Base-by-base conservation (phyloP, 2,797 vertebrate genomes). In the Harpagifer antarcticus region DNA sequence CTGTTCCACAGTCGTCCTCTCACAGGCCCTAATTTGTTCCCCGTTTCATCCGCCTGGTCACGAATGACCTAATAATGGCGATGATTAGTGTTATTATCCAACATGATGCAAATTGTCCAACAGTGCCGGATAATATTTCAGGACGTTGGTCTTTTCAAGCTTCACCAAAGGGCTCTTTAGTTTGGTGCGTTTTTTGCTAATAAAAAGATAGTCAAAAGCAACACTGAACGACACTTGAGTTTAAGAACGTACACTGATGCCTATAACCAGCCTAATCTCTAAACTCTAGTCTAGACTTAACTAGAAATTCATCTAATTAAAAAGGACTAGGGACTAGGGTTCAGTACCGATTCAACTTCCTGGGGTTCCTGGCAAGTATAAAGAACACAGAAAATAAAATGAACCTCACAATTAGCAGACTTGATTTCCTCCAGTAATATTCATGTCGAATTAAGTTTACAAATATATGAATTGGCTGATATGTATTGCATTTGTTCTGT, bases 341-440 rank as follows among this genome's bases (percentile, higher is more conserved):
- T 91, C 72, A 90, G 88, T 95, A 95, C 94, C 93, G 85, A 92
- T 85, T 95, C 94, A 88, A 82, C 87, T 72, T 95, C 92, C 86
- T 89, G 91, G 23, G 86, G 83, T 77, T 95, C 93, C 95, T 95
- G 91, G 83, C 58, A 54, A 80, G 84, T 82, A 53, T 76, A 79
- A 72, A 86, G 59, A 76, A 88, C 8, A 89, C 19, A 76, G 20
- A 83, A 86, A 83, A 87, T 56, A 76, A 71, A 73, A 71, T 70
- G 64, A 52, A 61, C 27, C 1, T 65, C 48, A 70, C 12, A 58
- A 66, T 62, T 17, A 76, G 11, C 42, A 72, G 42, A 48, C n/a
- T 49, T 12, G 9, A 53, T 76, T 27, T 73, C 15, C 11, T 54
- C 15, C 23, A 65, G 40, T 55, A 52, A 74, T 14, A n/a, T 5